phyloP scores from a whole-genome alignment of 2,113 vertebrate species.

The Opisthocomus hoazin region DNA sequence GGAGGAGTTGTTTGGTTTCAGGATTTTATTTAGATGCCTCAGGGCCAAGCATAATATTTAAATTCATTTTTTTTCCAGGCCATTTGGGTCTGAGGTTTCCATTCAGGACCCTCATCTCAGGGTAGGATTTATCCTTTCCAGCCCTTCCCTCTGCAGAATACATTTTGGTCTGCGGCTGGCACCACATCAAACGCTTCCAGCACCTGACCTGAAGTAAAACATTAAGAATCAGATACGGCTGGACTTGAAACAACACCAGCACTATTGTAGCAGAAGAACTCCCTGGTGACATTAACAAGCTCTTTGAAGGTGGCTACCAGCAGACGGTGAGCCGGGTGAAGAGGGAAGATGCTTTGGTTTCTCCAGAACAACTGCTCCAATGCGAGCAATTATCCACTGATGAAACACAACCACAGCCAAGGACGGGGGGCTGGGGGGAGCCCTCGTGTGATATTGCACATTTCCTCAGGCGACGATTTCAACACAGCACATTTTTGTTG shows the following conservation, averaged over 20 bases:
- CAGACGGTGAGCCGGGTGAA: not conserved
- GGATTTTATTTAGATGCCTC: not conserved
- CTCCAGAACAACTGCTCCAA: not conserved
- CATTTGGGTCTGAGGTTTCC: not conserved
- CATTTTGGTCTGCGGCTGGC: not conserved
- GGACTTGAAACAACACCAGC: not conserved
- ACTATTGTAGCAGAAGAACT: not conserved
- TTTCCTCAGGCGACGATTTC: not conserved
- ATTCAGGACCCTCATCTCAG: not conserved
- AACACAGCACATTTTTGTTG: not conserved
- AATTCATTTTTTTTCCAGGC: not conserved
- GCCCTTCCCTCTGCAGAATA: not conserved
- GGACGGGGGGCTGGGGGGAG: not conserved
- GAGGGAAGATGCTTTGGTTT: not conserved
- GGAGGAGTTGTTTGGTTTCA: not conserved
- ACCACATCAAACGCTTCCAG: slow-evolving; percentile 22
- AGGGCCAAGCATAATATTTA: not conserved
- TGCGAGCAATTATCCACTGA: not conserved
- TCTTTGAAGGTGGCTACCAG: not conserved
- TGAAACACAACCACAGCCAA: rapidly evolving
- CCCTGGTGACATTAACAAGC: not conserved
- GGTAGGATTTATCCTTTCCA: not conserved
- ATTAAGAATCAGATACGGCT: not conserved
- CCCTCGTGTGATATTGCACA: not conserved
- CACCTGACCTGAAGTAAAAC: slow-evolving; percentile 9